Evolutionary conservation across 2,797 vertebrate species (phyloP), one percentile per base, ranked within the genome.

Genomic region (Eulemur coronatus): DNA sequence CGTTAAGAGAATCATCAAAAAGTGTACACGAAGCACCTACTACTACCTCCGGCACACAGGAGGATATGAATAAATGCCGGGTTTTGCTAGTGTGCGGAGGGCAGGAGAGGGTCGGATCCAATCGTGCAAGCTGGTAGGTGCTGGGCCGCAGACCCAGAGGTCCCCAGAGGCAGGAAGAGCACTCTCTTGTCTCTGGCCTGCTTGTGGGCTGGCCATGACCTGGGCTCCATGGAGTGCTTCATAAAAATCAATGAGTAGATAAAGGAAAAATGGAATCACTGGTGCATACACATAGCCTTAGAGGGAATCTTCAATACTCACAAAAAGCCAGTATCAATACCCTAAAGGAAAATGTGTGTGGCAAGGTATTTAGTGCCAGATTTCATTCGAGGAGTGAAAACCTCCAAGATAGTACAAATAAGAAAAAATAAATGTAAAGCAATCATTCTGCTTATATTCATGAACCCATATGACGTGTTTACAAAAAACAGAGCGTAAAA

Each of bases 361-460:
- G 72, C 30, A 65, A 96, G 38, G 81, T 82, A 96, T 82, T 92
- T 15, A 86, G 82, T 84, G 63, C 61, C 88, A 96, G 70, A n/a
- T 50, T 61, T 52, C n/a, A 72, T 55, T 67, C 75, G 69, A 93
- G 81, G 43, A 96, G 87, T n/a, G 55, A 84, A 95, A 95, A 73
- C 46, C 38, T 79, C 52, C 12, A 73, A 96, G 61, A 80, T 10
- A 92, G 48, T 43, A 87, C 46, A 96, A 82, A 80, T 41, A 52
- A 91, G 50, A 26, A 63, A 75, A 38, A 75, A 69, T 18, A 76
- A 91, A 81, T 38, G 22, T 28, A 78, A 94, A 94, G 63, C 38
- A 89, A 82, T 84, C 30, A 30, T 55, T 86, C 67, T 87, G 67
- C 57, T 76, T 69, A 57, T 69, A 57, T 84, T 46, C 72, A 57